Base-by-base conservation (phyloP, 2,888 invertebrate genomes). In the Spodoptera littoralis region DNA sequence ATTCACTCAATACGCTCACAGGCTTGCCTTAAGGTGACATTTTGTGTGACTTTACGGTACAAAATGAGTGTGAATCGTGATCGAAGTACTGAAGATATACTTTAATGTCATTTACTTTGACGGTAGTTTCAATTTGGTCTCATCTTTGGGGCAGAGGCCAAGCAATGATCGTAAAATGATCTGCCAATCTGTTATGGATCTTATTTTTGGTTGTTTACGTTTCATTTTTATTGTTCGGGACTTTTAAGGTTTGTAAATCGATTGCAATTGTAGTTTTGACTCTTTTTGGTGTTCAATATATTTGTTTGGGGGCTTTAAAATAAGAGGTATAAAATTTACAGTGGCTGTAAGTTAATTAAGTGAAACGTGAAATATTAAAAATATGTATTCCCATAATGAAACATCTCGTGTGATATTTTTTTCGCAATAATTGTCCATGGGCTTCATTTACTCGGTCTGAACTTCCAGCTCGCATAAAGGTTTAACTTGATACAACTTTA, bases 21-120 rank as follows among this genome's bases (percentile, higher is more conserved):
- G 75, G 65, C 77, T 79, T 73, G 87, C 88, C 86, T 83, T 80
- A 80, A 86, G 89, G 84, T 85, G 78, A 82, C 85, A 80, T 82
- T 83, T 84, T 82, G 79, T 84, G 83, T 84, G 82, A 77, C 79
- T 78, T 81, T 78, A 84, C 82, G 81, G 82, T 82, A 73, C 83
- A 84, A 82, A 78, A 80, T 64, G 74, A 68, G 76, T 76, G 77
- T 71, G 77, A 76, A 80, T 86, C 86, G 85, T 87, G 86, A 85
- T 83, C 81, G 69, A 60, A 63, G 65, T 60, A 59, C 48, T 44
- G 76, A 73, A 80, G 82, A 86, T 84, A 86, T 86, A 84, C 81
- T 84, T 83, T 68, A 75, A 76, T 84, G 86, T 86, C 88, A 82
- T 85, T 89, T 86, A 70, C 67, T 73, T 71, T 81, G 85, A 84